These are phyloP conservation scores for Trichosurus vulpecula DNA, from an alignment of 2,797 vertebrate genomes.

Conservation along the genomic window DNA sequence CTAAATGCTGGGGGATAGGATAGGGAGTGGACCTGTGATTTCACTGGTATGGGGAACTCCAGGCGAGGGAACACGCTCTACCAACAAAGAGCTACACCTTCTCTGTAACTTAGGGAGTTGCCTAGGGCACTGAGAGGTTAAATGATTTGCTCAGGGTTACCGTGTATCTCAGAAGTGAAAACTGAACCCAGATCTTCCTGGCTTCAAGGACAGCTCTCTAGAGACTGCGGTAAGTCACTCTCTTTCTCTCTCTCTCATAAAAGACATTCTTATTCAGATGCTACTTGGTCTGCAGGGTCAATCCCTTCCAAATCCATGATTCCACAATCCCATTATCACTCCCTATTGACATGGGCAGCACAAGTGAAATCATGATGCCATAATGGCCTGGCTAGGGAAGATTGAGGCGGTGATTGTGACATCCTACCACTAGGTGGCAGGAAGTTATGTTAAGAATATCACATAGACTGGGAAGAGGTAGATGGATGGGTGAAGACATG, in stretches of 20 bases:
- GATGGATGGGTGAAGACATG: not conserved
- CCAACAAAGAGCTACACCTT: too few species aligned
- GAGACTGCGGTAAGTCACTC: not conserved
- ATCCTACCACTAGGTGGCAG: not conserved
- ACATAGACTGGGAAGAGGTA: not conserved
- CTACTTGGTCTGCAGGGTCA: not conserved
- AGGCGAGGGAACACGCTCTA: too few species aligned
- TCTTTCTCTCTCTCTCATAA: too few species aligned
- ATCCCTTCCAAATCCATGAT: not conserved
- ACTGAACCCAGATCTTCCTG: not conserved
- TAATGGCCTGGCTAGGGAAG: too few species aligned
- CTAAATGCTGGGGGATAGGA: not conserved
- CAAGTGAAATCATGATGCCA: not conserved
- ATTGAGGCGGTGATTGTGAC: not conserved
- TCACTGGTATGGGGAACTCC: not conserved
- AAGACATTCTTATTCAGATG: not conserved
- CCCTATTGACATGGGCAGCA: not conserved
- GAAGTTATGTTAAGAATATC: not conserved
- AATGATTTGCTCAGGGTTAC: not conserved
- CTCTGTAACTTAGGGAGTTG: too few species aligned
- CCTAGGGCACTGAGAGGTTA: too few species aligned
- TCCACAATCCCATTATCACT: not conserved
- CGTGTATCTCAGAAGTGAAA: not conserved
- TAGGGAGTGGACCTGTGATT: not conserved
- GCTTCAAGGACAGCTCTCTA: not conserved